A percentile compares a stretch with the other conserved stretches of the same genome.
Evolutionary conservation across 2,797 vertebrate genomes (phyloP).

Genomic region (Acropternis orthonyx): DNA sequence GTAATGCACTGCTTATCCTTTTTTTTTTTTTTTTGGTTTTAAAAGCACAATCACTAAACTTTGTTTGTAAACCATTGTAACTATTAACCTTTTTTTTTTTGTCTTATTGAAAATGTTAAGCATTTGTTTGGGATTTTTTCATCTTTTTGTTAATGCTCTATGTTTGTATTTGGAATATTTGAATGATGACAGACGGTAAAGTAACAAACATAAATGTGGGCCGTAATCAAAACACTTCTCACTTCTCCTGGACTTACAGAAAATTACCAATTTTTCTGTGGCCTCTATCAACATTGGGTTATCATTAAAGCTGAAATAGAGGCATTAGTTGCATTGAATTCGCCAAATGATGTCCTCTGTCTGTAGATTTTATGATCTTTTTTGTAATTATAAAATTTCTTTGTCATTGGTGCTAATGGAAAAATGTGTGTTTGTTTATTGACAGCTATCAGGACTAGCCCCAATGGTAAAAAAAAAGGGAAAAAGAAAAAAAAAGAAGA

Average conservation of each 20-base stretch:
- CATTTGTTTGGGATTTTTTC: constrained; percentile 77
- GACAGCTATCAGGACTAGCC: constrained; percentile 75
- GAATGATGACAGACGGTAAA: constrained; percentile 81
- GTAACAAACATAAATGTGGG: constrained; percentile 69
- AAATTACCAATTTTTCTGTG: constrained; percentile 69
- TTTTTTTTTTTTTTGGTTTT: constrained; percentile 93
- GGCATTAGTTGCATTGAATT: constrained; percentile 72
- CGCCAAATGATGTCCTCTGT: constrained; percentile 75
- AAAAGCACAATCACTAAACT: constrained; percentile 99
- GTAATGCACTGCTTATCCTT: constrained; percentile 97
- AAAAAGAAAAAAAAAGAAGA: neutral
- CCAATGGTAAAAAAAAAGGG: constrained; percentile 47
- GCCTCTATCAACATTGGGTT: constrained; percentile 68
- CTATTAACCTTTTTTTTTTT: constrained; percentile 98
- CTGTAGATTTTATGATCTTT: constrained; percentile 73
- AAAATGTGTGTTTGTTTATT: constrained; percentile 76
- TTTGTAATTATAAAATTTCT: constrained; percentile 74
- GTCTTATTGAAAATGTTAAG: constrained; percentile 85
- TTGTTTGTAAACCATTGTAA: constrained; percentile 99
- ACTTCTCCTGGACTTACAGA: constrained; percentile 68
- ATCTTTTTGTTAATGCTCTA: constrained; percentile 88
- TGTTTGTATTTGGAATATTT: constrained; percentile 88
- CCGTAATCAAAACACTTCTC: constrained; percentile 69
- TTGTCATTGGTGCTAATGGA: constrained; percentile 83
- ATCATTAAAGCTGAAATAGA: constrained; percentile 66